Percentiles rank a stretch among this genome's conserved stretches.
Evolutionary conservation across 2,113 vertebrate genomes (phyloP).

Genomic region (Phyllopteryx taeniolatus): DNA sequence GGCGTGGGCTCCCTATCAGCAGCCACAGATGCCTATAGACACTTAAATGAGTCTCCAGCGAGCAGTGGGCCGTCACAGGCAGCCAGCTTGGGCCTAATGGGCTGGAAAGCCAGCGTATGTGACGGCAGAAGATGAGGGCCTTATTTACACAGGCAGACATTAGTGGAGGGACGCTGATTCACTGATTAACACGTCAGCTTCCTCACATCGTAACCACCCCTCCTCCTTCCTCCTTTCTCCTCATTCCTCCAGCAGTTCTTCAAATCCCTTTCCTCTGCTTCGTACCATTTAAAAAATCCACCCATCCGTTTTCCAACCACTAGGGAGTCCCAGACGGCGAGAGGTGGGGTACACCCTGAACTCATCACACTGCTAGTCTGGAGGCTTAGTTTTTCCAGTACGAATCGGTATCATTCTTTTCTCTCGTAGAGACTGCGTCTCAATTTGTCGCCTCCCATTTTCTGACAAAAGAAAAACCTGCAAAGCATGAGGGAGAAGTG

Average conservation of each 20-base stretch:
- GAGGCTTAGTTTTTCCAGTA: not conserved
- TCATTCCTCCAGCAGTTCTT: constrained; percentile 20
- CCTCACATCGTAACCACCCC: constrained; percentile 13
- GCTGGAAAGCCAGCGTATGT: constrained; percentile 91
- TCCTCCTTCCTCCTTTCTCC: not conserved
- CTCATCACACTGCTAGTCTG: not conserved
- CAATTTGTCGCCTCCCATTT: not conserved
- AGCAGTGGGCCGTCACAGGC: constrained; percentile 83
- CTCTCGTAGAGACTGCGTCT: not conserved
- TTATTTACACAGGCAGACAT: constrained; percentile 92
- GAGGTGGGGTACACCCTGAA: not conserved
- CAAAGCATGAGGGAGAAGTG: too few species aligned
- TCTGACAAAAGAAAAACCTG: too few species aligned
- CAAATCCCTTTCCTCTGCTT: constrained; percentile 13
- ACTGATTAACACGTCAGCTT: constrained; percentile 77
- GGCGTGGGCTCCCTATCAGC: constrained; percentile 95
- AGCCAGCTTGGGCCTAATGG: constrained; percentile 94
- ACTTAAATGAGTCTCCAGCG: constrained; percentile 93
- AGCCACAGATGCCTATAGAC: constrained; percentile 97
- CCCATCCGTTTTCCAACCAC: not conserved
- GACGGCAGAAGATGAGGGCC: constrained; percentile 86
- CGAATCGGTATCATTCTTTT: not conserved
- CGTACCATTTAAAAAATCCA: not conserved
- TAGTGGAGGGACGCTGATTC: constrained; percentile 74
- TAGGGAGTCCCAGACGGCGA: not conserved